These are phyloP conservation scores for Lipotes vexillifer DNA, from an alignment of 2,113 vertebrate species.

Conservation along the genomic window DNA sequence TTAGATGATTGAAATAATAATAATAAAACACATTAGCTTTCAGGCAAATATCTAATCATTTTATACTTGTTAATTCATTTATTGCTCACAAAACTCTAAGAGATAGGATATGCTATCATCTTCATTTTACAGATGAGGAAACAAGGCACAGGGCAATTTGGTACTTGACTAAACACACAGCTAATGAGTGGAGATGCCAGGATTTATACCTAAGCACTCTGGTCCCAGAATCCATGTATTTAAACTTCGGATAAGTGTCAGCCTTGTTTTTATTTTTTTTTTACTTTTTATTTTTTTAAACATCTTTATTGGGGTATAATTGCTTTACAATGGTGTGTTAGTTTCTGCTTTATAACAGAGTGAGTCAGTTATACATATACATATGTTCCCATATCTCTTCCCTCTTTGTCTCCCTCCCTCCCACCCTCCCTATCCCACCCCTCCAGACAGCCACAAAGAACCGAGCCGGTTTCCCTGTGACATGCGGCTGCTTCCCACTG, in stretches of 20 bases:
- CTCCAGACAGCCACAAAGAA: too few relatives aligned
- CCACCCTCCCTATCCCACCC: too few relatives aligned
- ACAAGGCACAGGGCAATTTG: background rate
- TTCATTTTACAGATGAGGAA: constrained; percentile 39
- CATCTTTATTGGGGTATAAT: too few relatives aligned
- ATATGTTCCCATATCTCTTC: too few relatives aligned
- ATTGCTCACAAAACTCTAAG: background rate
- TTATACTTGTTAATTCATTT: background rate
- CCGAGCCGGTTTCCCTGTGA: too few relatives aligned
- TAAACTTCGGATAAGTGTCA: background rate
- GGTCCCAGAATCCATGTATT: background rate
- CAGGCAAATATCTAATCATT: background rate
- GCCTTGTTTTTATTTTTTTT: background rate
- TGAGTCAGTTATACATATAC: too few relatives aligned
- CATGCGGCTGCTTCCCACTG: too few relatives aligned
- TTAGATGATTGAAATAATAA: background rate
- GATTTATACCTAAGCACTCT: background rate
- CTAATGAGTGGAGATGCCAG: background rate
- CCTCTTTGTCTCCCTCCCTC: too few relatives aligned
- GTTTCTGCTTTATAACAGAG: too few relatives aligned
- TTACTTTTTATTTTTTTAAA: too few relatives aligned
- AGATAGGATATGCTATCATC: background rate
- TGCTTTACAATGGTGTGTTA: too few relatives aligned
- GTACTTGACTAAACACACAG: background rate
- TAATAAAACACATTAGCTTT: background rate